These are phyloP conservation scores for Lasioglossum oenotherae DNA, from an alignment of 2,888 invertebrate genomes.

Conservation along the genomic window DNA sequence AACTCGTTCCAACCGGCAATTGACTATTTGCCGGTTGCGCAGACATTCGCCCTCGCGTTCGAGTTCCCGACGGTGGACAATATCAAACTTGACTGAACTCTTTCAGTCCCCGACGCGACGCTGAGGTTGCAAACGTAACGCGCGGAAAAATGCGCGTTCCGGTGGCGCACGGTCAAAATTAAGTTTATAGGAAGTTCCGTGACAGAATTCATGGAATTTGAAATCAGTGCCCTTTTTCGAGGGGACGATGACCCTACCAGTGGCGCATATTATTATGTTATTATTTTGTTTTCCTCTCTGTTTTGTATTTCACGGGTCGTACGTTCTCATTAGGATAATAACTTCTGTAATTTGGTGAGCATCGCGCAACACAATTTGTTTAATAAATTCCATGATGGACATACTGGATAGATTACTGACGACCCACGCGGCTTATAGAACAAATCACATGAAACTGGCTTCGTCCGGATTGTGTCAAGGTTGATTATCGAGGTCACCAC, in stretches of 20 bases:
- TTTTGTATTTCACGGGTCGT: neutral
- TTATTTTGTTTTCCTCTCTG: neutral
- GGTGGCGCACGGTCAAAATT: neutral
- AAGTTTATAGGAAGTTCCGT: neutral
- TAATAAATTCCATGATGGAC: neutral
- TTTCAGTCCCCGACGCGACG: neutral
- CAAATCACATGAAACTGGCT: too few relatives aligned
- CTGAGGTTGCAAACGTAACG: neutral
- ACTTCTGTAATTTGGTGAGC: neutral
- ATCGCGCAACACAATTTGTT: neutral
- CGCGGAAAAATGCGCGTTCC: neutral
- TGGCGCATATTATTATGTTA: neutral
- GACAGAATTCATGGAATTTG: neutral
- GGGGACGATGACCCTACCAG: neutral
- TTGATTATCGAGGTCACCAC: neutral
- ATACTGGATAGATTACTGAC: neutral
- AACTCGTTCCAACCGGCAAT: constrained; percentile 6
- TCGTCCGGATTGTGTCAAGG: neutral
- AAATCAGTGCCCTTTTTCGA: neutral
- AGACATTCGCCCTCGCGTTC: too few relatives aligned
- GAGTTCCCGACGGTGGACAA: neutral
- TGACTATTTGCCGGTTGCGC: neutral
- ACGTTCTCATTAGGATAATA: neutral
- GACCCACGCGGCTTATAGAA: neutral
- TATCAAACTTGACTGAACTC: neutral